Conservation (phyloP, 2,797 vertebrate species). For the Galaxias olidus region DNA sequence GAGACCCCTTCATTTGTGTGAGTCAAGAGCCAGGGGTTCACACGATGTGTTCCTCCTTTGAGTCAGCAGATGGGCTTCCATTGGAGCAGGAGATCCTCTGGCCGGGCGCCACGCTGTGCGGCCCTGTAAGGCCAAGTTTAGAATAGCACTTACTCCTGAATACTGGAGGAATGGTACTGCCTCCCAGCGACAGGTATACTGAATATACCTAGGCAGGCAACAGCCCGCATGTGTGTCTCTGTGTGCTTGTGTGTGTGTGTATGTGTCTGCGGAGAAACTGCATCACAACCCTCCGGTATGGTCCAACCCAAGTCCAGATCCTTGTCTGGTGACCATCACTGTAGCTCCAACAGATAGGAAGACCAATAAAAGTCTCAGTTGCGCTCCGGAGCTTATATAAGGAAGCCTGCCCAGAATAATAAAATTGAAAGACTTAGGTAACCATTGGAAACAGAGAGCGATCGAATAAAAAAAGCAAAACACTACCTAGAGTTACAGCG, state of each 20-base stretch:
- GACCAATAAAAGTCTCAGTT: conserved; percentile 13
- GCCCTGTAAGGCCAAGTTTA: conserved; percentile 39
- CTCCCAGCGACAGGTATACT: conserved; percentile 47
- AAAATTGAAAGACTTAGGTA: background rate
- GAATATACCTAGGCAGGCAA: conserved; percentile 26
- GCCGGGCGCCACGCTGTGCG: conserved; percentile 30
- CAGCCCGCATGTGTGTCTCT: conserved; percentile 11
- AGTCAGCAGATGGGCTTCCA: conserved; percentile 56
- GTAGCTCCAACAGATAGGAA: conserved; percentile 6
- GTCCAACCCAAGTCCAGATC: conserved; percentile 2
- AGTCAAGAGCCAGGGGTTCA: conserved; percentile 40
- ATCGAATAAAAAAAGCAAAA: background rate
- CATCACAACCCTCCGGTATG: background rate
- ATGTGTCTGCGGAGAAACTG: background rate
- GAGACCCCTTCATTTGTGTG: conserved; percentile 17
- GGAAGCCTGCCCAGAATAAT: background rate
- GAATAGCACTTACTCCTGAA: conserved; percentile 32
- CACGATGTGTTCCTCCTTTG: conserved; percentile 39
- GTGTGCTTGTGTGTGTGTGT: conserved; percentile 4
- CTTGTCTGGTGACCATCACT: conserved; percentile 20
- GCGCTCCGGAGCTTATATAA: background rate
- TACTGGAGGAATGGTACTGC: conserved; percentile 53
- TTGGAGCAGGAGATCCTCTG: conserved; percentile 48
- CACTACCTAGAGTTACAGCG: background rate
- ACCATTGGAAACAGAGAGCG: background rate